Base-by-base conservation (phyloP, 2,797 vertebrate genomes). In the Apogon hyalosoma region DNA sequence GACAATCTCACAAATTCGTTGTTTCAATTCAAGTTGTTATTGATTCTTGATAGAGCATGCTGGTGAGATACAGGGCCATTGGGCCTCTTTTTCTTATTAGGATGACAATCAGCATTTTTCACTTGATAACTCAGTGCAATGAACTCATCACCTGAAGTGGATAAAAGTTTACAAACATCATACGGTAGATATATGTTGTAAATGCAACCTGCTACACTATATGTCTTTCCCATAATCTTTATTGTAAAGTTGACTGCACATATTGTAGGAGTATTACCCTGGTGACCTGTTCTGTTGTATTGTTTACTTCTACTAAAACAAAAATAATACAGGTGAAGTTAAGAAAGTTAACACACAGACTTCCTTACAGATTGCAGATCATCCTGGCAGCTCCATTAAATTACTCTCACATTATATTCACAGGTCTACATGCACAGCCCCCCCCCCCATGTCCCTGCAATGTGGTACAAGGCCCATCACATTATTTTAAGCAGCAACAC, bases 401-500 rank as follows among this genome's bases (percentile, higher is more conserved):
- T 31, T 43, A 31, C 55, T 45, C 7, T 33, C 31, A 33, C 31
- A 1, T 75, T 52, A 52, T 31, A 10, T 57, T 18, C 2, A 1
- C 33, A 42, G 18, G 36, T 77, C 45, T 69, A 43, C 21, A 53
- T 45, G 50, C 33, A 7, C 16, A 11, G 42, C 15, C 41, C 13
- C 45, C 46, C 40, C 16, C 51, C 54, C 38, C 2, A 0, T 69
- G 75, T 75, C 79, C 72, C 72, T 45, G 45, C 50, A 65, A 80
- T 49, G 57, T n/a, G 50, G 71, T 50, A 73, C 74, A 73, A 73
- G 75, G 80, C 56, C 52, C 9, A 43, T 81, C 75, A 77, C 81
- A 78, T 77, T 62, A 75, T 87, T 85, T 82, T 46, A 11, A 77
- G 77, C 70, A 55, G 63, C 36, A 77, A 45, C 84, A 80, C 81